Conservation (phyloP, 2,113 vertebrate genomes). For the Girardinichthys multiradiatus region DNA sequence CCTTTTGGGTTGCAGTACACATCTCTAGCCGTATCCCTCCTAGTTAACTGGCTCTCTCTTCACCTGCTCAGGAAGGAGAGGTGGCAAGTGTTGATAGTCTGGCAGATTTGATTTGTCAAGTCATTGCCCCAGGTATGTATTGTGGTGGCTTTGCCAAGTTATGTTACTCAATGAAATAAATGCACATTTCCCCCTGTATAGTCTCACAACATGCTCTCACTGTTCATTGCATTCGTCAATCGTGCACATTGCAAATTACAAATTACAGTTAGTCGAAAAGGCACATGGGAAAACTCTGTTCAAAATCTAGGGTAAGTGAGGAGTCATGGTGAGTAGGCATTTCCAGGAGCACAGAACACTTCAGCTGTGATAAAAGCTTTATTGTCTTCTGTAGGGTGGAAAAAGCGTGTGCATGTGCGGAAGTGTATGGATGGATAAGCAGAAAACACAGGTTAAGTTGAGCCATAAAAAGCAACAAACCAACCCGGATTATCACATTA, state of each 20-base stretch:
- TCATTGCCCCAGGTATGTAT: conserved; percentile 57
- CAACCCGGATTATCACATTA: background rate
- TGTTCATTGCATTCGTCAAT: conserved; percentile 26
- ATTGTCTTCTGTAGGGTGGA: conserved; percentile 42
- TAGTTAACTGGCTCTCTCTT: conserved; percentile 26
- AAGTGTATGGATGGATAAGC: conserved; percentile 35
- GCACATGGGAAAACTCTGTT: conserved; percentile 16
- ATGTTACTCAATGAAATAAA: conserved; percentile 65
- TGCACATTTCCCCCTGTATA: conserved; percentile 48
- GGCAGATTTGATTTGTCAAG: conserved; percentile 74
- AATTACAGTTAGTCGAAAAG: conserved; percentile 50
- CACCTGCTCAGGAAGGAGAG: conserved; percentile 53
- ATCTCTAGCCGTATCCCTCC: conserved; percentile 1
- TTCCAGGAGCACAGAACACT: conserved; percentile 34
- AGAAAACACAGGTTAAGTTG: conserved; percentile 27
- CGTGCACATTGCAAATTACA: conserved; percentile 46
- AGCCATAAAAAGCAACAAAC: conserved; percentile 27
- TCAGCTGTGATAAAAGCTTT: conserved; percentile 53
- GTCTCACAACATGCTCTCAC: conserved; percentile 41
- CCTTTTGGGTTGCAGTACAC: background rate
- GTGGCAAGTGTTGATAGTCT: conserved; percentile 62
- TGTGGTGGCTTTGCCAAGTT: conserved; percentile 43
- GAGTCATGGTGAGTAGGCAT: conserved; percentile 12
- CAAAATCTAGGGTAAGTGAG: conserved; percentile 17
- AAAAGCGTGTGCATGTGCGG: conserved; percentile 30